These are phyloP conservation scores for Picathartes gymnocephalus DNA, from an alignment of 2,113 vertebrate species.

Conservation along the genomic window DNA sequence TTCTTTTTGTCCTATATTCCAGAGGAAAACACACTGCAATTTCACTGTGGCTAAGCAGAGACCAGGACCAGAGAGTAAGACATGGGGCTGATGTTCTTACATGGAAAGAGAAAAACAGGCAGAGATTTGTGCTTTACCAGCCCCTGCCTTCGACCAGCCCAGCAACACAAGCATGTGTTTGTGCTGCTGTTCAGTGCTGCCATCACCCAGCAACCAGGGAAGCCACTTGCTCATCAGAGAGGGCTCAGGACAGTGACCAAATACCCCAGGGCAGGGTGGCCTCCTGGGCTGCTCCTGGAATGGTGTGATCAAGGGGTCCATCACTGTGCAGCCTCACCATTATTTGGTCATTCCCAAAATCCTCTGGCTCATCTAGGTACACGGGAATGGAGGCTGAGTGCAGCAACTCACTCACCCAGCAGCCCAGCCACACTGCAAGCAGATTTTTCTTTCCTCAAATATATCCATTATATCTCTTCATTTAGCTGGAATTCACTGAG, in stretches of 20 bases:
- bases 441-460: neutral
- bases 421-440: neutral
- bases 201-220: neutral
- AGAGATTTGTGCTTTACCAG: neutral
- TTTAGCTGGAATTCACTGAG: neutral
- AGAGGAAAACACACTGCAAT: neutral
- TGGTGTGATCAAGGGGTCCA: too few relatives aligned
- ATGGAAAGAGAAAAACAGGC: neutral
- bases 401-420: neutral
- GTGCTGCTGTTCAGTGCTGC: neutral
- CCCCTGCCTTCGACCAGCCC: neutral
- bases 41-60: neutral
- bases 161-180: neutral
- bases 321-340: neutral
- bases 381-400: neutral
- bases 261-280: neutral
- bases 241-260: neutral
- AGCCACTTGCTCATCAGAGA: neutral
- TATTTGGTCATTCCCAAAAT: neutral
- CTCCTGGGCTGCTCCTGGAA: neutral
- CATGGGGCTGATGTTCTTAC: neutral
- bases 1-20: neutral
- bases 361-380: accelerated
- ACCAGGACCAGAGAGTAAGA: neutral
- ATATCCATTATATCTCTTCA: neutral